phyloP scores from a whole-genome alignment of 2,113 vertebrate genomes.

The Calidris pugnax region DNA sequence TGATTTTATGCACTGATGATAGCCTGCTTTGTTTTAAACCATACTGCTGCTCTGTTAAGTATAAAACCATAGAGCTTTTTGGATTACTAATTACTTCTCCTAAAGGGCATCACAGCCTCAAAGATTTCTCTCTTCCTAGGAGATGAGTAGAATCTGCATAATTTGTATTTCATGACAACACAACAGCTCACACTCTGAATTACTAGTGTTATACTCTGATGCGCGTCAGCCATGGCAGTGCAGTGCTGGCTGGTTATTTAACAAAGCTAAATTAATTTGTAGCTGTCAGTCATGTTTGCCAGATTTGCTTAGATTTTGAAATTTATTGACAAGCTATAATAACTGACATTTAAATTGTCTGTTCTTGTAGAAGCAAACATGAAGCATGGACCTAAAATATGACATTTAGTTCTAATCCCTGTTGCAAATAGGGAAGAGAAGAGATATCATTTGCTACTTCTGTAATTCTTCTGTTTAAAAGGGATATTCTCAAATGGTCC shows the following conservation, averaged over 20 bases:
- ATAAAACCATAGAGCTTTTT: background rate
- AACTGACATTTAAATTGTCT: constrained; percentile 74
- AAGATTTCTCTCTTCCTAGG: constrained; percentile 5
- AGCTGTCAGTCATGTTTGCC: constrained; percentile 70
- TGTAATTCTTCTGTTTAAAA: background rate
- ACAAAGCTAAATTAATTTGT: constrained; percentile 75
- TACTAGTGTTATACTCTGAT: background rate
- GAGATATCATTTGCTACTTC: background rate
- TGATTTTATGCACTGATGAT: background rate
- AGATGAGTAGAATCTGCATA: constrained; percentile 8
- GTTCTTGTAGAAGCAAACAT: constrained; percentile 64
- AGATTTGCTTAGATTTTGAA: constrained; percentile 68
- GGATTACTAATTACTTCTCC: constrained; percentile 41
- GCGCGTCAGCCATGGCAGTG: background rate
- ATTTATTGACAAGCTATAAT: constrained; percentile 76
- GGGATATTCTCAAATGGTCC: background rate
- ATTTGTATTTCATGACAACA: constrained; percentile 21
- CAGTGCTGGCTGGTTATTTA: constrained; percentile 51
- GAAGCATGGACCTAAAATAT: constrained; percentile 57
- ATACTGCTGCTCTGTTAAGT: background rate
- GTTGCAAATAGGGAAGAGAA: background rate
- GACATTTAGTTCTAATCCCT: constrained; percentile 61
- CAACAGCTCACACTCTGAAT: background rate
- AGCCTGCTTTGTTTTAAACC: constrained; percentile 8
- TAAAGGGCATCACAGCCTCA: constrained; percentile 45